Base-by-base conservation (phyloP, 2,113 vertebrate species). In the Thalassarche chlororhynchos region DNA sequence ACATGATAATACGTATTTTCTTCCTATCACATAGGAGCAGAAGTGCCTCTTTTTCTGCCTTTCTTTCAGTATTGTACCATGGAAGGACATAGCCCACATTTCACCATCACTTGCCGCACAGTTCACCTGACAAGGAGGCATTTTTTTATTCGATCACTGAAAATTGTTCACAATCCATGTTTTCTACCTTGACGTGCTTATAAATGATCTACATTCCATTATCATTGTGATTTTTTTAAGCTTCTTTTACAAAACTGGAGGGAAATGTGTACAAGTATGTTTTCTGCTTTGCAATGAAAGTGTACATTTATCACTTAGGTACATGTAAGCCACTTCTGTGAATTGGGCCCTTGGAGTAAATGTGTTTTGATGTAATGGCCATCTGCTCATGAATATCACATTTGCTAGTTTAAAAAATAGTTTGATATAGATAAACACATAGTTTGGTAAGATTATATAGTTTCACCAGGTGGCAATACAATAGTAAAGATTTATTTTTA, bases 331-430 rank as follows among this genome's bases (percentile, higher is more conserved):
- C 91, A 93, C 95, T 97, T 97, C 79, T 94, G 97, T 96, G 97
- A 97, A 89, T 76, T 94, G 96, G 96, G 95, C 91, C 95, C 95
- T 94, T 92, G 92, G 97, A 98, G 96, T 95, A 96, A 90, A 93
- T 97, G 97, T 97, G 84, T 97, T 98, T 97, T 97, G 97, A 97
- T 98, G 93, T 96, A 97, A 97, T 71, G 97, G 89, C 98, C 98
- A 98, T 98, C 98, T 98, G 98, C 92, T 98, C 97, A 68, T 91
- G 91, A 96, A 87, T 96, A 96, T 97, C 97, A 93, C 87, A 47
- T 98, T 98, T 96, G 70, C 96, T 95, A 90, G 91, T 84, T 94
- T 93, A 64, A 94, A 91, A 91, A 96, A 96, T 95, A 95, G 96
- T 98, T 95, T 91, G 94, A 81, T 95, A 80, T 54, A 87, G 95